Evolutionary conservation across 2,113 vertebrate species (phyloP), one percentile per base, ranked within the genome.

Genomic region (Cygnus buccinator): DNA sequence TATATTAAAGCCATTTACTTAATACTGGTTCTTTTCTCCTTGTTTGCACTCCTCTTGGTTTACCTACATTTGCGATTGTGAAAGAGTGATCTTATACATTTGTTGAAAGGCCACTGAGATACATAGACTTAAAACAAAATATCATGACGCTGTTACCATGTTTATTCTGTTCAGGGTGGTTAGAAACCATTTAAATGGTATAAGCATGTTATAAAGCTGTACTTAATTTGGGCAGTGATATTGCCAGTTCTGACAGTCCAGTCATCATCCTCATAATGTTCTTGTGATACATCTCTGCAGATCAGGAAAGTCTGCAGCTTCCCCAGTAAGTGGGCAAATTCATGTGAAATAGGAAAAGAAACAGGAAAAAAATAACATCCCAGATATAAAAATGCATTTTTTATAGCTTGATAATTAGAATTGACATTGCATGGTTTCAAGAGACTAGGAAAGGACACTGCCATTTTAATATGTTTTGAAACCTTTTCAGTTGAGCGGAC

Each of bases 381-480:
- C 41, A 74, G 50, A 92, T 94, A 97, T 91, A 93, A 82, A 93
- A 95, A 95, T 79, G 55, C 70, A 58, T 72, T 57, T 97, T 98
- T 95, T 96, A 94, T 28, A 80, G 61, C 84, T 96, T 1, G 0
- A 97, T 95, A 91, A 95, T 96, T 97, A 96, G 96, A 97, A 96
- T 94, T 96, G 91, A 92, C 84, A 84, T 86, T 90, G 70, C 58
- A 79, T 43, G 35, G 44, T 92, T 96, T 95, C 67, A 90, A 93
- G 78, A 97, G 74, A 87, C 89, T 77, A 79, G 71, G 94, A 94
- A 96, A 94, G 84, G 89, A 89, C 89, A 17, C 10, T 66, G 72
- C 84, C 55, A 62, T 97, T 97, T 97, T 93, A 96, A 91, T 83
- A 75, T 72, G 61, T 97, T 96, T 96, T 97, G 87, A 95, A 97